phyloP scores from a whole-genome alignment of 2,113 vertebrate species.

The cattle (Bos taurus) region DNA sequence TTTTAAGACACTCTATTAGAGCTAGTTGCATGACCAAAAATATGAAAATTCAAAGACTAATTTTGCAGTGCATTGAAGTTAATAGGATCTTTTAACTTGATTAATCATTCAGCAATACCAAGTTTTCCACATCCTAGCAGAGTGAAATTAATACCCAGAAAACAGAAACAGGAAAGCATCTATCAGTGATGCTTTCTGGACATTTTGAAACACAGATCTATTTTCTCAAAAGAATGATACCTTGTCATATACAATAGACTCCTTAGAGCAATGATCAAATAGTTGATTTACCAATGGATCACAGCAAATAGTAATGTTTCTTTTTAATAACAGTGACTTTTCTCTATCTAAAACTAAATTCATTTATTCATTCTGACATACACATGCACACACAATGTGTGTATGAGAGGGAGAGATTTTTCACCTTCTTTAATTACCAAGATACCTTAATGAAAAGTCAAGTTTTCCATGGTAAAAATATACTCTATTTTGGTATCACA shows the following conservation, averaged over 20 bases:
- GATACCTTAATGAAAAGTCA: not conserved
- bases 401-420: not conserved
- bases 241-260: not conserved
- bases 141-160: not conserved
- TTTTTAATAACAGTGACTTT: not conserved
- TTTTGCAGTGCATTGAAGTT: not conserved
- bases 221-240: not conserved
- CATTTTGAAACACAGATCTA: not conserved
- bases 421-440: not conserved
- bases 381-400: not conserved
- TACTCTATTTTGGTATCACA: not conserved
- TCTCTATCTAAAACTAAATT: not conserved
- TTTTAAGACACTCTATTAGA: not conserved
- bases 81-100: not conserved
- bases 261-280: not conserved
- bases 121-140: not conserved
- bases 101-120: not conserved
- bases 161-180: not conserved
- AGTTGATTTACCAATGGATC: not conserved
- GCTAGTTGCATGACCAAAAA: not conserved
- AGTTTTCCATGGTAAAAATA: slow-evolving; percentile 34
- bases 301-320: not conserved
- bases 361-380: not conserved
- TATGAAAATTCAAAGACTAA: not conserved
- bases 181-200: not conserved